Evolutionary conservation across 1,140 invertebrate species (phyloP), one percentile per base, ranked within the genome.

Genomic region (Eciton burchellii): DNA sequence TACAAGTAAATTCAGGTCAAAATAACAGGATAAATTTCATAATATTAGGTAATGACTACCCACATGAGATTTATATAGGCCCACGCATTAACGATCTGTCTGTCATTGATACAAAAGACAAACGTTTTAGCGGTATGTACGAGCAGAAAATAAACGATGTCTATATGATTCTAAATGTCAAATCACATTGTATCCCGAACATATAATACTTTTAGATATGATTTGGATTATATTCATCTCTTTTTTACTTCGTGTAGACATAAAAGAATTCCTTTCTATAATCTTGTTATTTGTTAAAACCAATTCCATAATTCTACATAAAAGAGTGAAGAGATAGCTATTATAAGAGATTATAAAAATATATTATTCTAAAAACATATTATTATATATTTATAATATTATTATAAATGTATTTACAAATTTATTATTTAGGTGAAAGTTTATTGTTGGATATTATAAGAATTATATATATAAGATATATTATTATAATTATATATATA

Each of bases 131-230:
- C 26, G 12, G 77, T 54, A 14, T 77, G 83, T 65, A 85, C 85
- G 43, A 83, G 43, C n/a, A 71, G 57, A 66, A 76, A 87, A 62
- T 52, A 29, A 83, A 59, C 84, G 52, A 47, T 41, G 63, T 65
- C 24, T 62, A 52, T 35, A 62, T 56, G 72, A 76, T 54, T 65
- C 72, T 89, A 92, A 93, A 93, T 92, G 91, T 93, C 91, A 92
- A 91, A 86, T 87, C 88, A 88, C 65, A 60, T 66, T 71, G 79
- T 72, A 63, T 86, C 91, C 72, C 83, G 91, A 92, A 91, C 90
- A 89, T 87, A 47, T 45, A 82, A 87, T 92, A 93, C 92, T 92
- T 93, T 91, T 91, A 91, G 89, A 76, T 59, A 74, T 85, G 83
- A 57, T 82, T 35, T 73, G 85, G 70, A 68, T 74, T 84, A 88